A percentile compares a stretch with the other conserved stretches of the same genome.
Conservation (phyloP, 2,113 vertebrate genomes). For the Erythrocebus patas region DNA sequence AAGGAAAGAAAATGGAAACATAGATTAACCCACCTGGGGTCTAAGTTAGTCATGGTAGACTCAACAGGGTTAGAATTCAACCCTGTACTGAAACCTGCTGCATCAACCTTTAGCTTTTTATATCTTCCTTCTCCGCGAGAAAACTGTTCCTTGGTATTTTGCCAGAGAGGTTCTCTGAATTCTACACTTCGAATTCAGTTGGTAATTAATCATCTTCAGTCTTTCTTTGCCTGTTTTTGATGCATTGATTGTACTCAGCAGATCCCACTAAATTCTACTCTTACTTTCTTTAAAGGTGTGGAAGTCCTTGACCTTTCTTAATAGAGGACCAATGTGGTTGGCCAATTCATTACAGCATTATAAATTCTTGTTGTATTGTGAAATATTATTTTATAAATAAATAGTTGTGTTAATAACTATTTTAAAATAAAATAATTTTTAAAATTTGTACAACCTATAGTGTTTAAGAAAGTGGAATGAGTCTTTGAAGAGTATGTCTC, state of each 20-base stretch:
- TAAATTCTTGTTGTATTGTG: background rate
- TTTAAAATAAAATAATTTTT: background rate
- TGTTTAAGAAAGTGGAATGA: accelerated
- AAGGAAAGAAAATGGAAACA: background rate
- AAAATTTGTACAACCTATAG: background rate
- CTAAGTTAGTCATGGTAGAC: background rate
- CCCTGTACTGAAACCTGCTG: background rate
- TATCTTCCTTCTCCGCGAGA: background rate
- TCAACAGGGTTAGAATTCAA: background rate
- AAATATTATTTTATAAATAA: background rate
- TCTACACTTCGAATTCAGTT: background rate
- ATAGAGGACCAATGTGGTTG: accelerated
- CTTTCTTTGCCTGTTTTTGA: background rate
- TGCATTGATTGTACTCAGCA: background rate
- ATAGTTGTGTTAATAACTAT: background rate
- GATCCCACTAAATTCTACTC: background rate
- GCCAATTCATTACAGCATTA: background rate
- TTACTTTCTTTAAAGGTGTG: background rate
- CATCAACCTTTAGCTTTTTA: background rate
- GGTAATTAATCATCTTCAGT: background rate
- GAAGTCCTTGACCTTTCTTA: background rate
- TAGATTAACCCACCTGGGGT: background rate
- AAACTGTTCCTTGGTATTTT: background rate
- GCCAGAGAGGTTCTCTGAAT: background rate
- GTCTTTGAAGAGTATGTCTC: background rate